phyloP scores from a whole-genome alignment of 53 echinoderm and acorn worm species.

The Actinopyga echinites region DNA sequence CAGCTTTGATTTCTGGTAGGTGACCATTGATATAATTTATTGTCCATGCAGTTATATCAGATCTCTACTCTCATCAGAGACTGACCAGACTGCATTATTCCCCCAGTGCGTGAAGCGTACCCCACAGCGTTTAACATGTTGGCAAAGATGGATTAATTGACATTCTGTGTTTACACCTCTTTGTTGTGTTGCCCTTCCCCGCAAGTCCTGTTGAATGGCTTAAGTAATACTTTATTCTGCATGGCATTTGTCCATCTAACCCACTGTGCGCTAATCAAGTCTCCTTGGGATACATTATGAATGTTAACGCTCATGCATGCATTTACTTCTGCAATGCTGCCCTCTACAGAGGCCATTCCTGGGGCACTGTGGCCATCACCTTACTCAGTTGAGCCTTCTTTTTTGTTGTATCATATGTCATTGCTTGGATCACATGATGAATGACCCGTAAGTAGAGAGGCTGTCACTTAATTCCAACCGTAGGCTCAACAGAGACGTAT shows the following conservation, averaged over 20 bases:
- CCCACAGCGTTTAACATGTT: slow-evolving; percentile 6
- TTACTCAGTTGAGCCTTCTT: not conserved
- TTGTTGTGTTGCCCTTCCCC: not conserved
- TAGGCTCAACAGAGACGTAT: slow-evolving; percentile 25
- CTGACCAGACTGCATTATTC: not conserved
- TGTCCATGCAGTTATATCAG: not conserved
- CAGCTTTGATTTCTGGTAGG: no score
- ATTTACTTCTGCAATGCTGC: not conserved
- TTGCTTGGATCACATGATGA: slow-evolving; percentile 1
- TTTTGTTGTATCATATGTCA: slow-evolving; percentile 32
- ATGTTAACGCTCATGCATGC: not conserved
- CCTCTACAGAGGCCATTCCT: slow-evolving; percentile 32
- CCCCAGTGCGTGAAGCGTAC: slow-evolving; percentile 1
- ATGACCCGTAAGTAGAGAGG: slow-evolving; percentile 30
- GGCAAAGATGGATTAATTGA: slow-evolving; percentile 22
- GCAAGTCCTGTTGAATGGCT: slow-evolving; percentile 12
- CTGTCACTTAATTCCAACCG: slow-evolving; percentile 38
- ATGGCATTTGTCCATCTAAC: not conserved
- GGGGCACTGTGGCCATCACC: not conserved
- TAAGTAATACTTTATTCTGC: slow-evolving; percentile 6
- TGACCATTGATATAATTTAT: not conserved
- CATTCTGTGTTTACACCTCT: slow-evolving; percentile 10
- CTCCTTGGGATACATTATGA: not conserved
- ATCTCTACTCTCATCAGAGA: not conserved
- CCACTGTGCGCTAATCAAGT: not conserved